phyloP scores from a whole-genome alignment of 2,888 invertebrate genomes.

The Calameuta pallipes region DNA sequence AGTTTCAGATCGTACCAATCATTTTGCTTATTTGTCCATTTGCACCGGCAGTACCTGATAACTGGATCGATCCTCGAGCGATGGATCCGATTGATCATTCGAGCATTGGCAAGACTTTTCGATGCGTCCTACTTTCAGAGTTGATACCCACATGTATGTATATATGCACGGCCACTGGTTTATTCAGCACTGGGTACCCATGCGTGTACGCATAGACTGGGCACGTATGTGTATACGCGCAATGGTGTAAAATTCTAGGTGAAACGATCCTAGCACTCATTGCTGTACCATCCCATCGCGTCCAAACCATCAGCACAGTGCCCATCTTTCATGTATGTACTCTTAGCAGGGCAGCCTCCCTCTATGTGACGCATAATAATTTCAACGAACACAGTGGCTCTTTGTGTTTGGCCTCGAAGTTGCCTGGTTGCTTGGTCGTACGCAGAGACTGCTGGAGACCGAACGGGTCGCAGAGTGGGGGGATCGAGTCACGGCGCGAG shows the following conservation, averaged over 20 bases:
- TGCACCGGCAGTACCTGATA: background rate
- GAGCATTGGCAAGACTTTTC: background rate
- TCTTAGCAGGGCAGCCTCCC: background rate
- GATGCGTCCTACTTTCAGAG: background rate
- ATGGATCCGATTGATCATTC: background rate
- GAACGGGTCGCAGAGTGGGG: background rate
- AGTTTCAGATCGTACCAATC: background rate
- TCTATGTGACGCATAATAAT: conserved; percentile 18
- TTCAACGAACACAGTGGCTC: conserved; percentile 20
- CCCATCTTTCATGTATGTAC: background rate
- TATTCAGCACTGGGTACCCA: background rate
- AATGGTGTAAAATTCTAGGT: background rate
- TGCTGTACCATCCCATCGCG: background rate
- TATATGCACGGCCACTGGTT: background rate
- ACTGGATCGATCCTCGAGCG: background rate
- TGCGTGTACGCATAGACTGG: background rate
- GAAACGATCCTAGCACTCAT: background rate
- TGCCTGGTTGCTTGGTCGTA: background rate
- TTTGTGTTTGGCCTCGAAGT: conserved; percentile 17
- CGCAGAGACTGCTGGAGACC: background rate
- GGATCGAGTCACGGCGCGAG: background rate
- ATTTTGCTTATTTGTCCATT: background rate
- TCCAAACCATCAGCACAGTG: background rate
- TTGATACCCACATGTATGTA: background rate
- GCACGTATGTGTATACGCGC: background rate